phyloP scores from a whole-genome alignment of 2,113 vertebrate genomes.

The Scartelaos histophorus region DNA sequence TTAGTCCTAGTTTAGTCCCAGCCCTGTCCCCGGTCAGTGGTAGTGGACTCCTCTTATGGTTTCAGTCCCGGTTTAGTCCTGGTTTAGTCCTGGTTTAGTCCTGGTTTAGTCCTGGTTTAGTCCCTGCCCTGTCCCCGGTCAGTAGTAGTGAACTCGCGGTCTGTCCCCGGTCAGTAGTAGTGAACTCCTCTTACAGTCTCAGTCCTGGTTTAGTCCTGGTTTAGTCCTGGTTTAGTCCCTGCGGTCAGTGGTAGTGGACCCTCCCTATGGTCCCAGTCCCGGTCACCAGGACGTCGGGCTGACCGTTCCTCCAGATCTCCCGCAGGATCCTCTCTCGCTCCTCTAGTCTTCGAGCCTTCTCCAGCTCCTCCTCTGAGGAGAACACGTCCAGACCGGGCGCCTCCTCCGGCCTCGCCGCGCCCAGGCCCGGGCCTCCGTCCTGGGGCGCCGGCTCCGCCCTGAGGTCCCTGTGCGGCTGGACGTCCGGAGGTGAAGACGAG shows the following conservation, averaged over 20 bases:
- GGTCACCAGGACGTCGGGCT: constrained; percentile 88
- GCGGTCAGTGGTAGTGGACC: constrained; percentile 84
- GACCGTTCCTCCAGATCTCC: constrained; percentile 97
- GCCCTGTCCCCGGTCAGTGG: no score
- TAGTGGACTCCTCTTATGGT: no score
- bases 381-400: constrained; percentile 79
- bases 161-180: background rate
- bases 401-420: constrained; percentile 42
- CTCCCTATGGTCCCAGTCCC: constrained; percentile 85
- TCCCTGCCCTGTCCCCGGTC: no score
- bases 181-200: background rate
- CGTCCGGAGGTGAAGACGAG: constrained; percentile 41
- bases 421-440: no score
- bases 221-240: background rate
- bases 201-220: background rate
- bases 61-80: no score
- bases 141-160: background rate
- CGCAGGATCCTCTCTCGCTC: constrained; percentile 91
- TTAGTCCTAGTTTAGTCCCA: no score
- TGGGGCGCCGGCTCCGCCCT: constrained; percentile 43
- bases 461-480: constrained; percentile 53
- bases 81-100: no score
- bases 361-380: constrained; percentile 90
- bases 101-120: no score
- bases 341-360: constrained; percentile 90